Conservation (phyloP, 2,888 invertebrate species). For the Anagyrus pseudococci region DNA sequence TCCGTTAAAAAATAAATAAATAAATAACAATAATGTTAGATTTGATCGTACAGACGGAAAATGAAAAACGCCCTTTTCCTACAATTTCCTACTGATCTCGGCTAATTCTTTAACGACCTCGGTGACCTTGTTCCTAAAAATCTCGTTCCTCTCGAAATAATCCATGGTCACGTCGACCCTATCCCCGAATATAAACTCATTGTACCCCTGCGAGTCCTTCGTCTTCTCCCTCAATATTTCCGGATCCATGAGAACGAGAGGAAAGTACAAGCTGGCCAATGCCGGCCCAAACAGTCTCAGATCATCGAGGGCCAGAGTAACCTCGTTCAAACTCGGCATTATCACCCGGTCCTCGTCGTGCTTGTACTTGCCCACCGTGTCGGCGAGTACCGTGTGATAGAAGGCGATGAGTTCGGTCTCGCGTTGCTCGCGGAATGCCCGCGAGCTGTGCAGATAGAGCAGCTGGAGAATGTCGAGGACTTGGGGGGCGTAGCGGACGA, state of each 20-base stretch:
- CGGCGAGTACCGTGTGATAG: slow-evolving; percentile 22
- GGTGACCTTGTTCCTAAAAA: background rate
- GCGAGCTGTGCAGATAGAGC: slow-evolving; percentile 30
- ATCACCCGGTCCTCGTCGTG: slow-evolving; percentile 12
- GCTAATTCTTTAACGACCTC: background rate
- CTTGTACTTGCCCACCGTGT: slow-evolving; percentile 62
- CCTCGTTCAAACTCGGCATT: background rate
- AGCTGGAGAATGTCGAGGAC: slow-evolving; percentile 39
- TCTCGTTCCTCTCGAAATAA: background rate
- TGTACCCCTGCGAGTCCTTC: background rate
- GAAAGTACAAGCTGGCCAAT: background rate
- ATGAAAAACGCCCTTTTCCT: background rate
- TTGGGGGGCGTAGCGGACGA: slow-evolving; percentile 64
- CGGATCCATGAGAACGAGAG: background rate
- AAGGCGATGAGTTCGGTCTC: slow-evolving; percentile 5
- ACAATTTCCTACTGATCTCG: background rate
- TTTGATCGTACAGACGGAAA: background rate
- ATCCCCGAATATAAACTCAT: background rate
- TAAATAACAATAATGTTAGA: background rate
- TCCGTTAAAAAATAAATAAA: background rate
- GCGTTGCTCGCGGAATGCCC: slow-evolving; percentile 10
- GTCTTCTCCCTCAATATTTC: background rate
- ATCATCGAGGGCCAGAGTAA: background rate
- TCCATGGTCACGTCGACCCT: background rate
- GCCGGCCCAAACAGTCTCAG: background rate